Conservation (phyloP, 1,140 invertebrate species). For the Sipha flava region DNA sequence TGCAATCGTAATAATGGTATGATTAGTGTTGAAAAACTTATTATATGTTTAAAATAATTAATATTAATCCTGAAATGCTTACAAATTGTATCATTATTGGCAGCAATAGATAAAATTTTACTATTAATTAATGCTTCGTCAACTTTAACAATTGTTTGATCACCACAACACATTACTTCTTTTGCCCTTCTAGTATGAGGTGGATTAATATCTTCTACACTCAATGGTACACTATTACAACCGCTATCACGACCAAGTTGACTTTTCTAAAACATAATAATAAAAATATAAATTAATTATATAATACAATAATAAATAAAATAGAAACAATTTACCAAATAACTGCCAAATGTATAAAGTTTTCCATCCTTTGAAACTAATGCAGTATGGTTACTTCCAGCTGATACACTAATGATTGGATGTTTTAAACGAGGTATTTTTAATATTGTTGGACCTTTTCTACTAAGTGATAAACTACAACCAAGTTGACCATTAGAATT, state of each 20-base stretch:
- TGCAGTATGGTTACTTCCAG: conserved; percentile 91
- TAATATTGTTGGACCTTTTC: conserved; percentile 3
- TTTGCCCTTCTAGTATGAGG: conserved; percentile 72
- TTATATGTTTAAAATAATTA: neutral
- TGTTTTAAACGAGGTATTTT: conserved; percentile 25
- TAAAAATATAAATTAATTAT: neutral
- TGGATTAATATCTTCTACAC: conserved; percentile 69
- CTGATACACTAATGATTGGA: conserved; percentile 47
- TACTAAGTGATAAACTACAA: conserved; percentile 49
- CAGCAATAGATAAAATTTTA: conserved; percentile 75
- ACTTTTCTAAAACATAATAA: conserved; percentile 58
- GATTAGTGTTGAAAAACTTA: neutral
- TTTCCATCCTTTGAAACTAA: conserved; percentile 81
- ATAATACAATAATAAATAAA: neutral
- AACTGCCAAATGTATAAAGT: conserved; percentile 87
- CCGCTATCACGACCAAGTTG: conserved; percentile 63
- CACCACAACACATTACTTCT: conserved; percentile 87
- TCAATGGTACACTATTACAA: conserved; percentile 75
- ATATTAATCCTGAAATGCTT: conserved; percentile 40
- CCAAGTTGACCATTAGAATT: conserved; percentile 93
- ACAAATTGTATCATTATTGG: conserved; percentile 79
- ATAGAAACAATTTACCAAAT: conserved; percentile 56
- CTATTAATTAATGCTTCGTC: conserved; percentile 90
- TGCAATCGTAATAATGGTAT: neutral
- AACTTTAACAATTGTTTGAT: conserved; percentile 89